A percentile compares a stretch with the other conserved stretches of the same genome.
phyloP scores from a whole-genome alignment of 2,113 vertebrate species.

The Saccopteryx bilineata region DNA sequence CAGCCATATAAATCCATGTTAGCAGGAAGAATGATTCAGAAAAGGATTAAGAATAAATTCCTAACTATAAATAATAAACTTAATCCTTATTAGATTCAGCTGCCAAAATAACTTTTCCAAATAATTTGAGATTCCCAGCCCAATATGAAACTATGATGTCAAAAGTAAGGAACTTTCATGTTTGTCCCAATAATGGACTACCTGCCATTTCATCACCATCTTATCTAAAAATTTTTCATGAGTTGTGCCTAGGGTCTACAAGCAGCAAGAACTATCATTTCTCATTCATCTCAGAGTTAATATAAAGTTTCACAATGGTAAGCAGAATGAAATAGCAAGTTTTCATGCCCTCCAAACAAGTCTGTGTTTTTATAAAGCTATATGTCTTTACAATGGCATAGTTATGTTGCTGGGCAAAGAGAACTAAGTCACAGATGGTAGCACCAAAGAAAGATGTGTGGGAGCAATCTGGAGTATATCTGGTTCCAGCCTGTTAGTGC shows the following conservation, averaged over 20 bases:
- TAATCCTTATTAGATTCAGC: neutral
- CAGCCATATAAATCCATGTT: neutral
- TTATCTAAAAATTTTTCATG: neutral
- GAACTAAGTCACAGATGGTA: neutral
- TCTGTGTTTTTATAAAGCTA: neutral
- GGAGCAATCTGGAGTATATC: neutral
- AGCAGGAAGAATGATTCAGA: constrained; percentile 15
- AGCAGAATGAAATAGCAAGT: neutral
- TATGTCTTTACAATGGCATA: neutral
- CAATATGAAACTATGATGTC: neutral
- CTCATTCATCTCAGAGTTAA: neutral
- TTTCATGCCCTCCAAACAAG: neutral
- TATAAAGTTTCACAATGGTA: neutral
- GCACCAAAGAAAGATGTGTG: neutral
- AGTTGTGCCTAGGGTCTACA: neutral
- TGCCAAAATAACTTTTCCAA: constrained; percentile 52
- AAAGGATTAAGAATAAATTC: constrained; percentile 31
- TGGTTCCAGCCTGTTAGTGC: neutral
- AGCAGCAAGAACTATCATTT: neutral
- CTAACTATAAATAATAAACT: constrained; percentile 11
- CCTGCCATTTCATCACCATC: neutral
- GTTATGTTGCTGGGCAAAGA: neutral
- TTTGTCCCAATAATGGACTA: neutral
- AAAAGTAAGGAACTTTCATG: neutral
- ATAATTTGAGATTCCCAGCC: neutral